Percentiles rank a stretch among this genome's conserved stretches.
Conservation (phyloP, 2,113 vertebrate genomes). For the Danionella cerebrum region DNA sequence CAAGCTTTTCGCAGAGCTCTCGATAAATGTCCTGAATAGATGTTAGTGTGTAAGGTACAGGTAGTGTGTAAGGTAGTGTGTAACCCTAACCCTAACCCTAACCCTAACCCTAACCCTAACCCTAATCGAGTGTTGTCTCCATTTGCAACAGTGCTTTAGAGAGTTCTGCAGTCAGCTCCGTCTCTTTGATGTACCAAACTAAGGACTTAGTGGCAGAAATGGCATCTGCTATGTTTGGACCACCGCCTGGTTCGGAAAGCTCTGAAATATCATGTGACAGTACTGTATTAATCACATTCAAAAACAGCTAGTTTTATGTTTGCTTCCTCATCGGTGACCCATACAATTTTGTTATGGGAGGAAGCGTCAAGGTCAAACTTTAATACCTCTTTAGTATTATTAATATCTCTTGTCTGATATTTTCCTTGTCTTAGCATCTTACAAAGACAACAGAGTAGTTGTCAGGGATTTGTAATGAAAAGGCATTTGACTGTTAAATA, state of each 20-base stretch:
- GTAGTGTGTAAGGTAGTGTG: too few relatives aligned
- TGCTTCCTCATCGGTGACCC: neutral
- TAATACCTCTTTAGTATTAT: neutral
- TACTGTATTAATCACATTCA: neutral
- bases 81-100: too few relatives aligned
- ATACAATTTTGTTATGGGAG: neutral
- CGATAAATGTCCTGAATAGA: constrained; percentile 3
- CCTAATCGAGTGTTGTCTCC: constrained; percentile 7
- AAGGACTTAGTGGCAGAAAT: neutral
- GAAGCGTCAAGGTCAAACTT: constrained; percentile 2
- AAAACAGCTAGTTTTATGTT: neutral
- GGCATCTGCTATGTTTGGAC: neutral
- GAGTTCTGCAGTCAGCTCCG: neutral
- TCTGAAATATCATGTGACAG: neutral
- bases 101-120: too few relatives aligned
- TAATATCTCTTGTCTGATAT: constrained; percentile 1
- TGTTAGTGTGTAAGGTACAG: neutral
- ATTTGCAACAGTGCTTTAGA: neutral
- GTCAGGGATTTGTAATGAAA: neutral
- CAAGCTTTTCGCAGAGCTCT: constrained; percentile 11
- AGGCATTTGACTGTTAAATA: neutral
- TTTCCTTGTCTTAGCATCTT: neutral
- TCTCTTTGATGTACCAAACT: constrained; percentile 2
- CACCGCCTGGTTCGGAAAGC: neutral
- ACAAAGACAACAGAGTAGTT: neutral